These are phyloP conservation scores for Pegea sp. DNA, from an alignment of 23 tunicate genomes.

Conservation along the genomic window DNA sequence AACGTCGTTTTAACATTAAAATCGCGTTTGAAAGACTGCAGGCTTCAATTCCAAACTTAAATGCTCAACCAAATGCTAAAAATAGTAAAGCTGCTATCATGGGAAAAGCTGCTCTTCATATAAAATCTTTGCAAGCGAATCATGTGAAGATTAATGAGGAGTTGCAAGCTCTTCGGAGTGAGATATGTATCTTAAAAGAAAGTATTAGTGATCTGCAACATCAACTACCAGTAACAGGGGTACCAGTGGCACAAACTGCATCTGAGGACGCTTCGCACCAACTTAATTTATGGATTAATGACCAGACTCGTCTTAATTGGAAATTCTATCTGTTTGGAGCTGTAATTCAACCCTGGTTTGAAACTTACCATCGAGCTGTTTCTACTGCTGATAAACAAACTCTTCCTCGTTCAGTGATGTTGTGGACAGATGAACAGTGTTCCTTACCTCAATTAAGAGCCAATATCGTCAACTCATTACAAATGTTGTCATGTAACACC, in stretches of 20 bases:
- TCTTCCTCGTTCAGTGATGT: conserved; percentile 20
- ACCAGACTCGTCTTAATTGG: conserved; percentile 41
- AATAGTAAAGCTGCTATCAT: conserved; percentile 67
- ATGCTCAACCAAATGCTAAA: conserved; percentile 22
- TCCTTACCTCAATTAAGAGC: conserved; percentile 35
- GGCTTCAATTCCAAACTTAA: conserved; percentile 26
- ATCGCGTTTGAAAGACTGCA: conserved; percentile 42
- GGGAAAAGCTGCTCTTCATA: conserved; percentile 36
- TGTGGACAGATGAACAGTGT: conserved; percentile 55
- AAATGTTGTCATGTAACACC: conserved; percentile 53
- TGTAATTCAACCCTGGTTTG: conserved; percentile 52
- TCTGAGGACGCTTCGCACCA: conserved; percentile 12
- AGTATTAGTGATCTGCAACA: conserved; percentile 40
- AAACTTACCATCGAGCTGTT: conserved; percentile 37
- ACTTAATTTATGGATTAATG: conserved; percentile 16
- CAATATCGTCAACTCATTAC: conserved; percentile 57
- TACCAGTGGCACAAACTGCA: conserved; percentile 28
- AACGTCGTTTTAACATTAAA: conserved; percentile 77
- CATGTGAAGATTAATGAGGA: conserved; percentile 25
- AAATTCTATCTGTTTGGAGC: conserved; percentile 55
- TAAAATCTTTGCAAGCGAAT: conserved; percentile 37
- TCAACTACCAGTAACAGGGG: conserved; percentile 73
- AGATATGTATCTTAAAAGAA: too few relatives aligned
- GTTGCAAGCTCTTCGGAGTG: conserved; percentile 13
- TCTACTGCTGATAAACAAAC: conserved; percentile 19